Evolutionary conservation across 2,888 invertebrate species (phyloP).

Genomic region (Lepidochrysops patricia): DNA sequence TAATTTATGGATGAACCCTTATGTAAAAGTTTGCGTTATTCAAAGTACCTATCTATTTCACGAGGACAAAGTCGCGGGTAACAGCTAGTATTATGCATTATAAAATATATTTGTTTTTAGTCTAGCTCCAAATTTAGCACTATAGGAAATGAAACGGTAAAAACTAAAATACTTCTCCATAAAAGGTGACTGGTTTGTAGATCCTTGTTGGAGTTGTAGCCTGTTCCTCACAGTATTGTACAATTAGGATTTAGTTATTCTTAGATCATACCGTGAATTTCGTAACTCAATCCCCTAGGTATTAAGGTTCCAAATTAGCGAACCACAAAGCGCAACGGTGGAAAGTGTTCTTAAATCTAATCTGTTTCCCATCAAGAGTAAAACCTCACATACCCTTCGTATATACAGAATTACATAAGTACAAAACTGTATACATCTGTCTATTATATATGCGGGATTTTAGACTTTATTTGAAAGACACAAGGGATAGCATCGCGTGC

Average conservation of each 20-base stretch:
- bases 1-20: too few species aligned
- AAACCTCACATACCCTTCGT: slow-evolving; percentile 28
- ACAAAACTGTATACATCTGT: slow-evolving; percentile 37
- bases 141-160: neutral
- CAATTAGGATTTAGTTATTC: neutral
- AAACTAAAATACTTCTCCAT: neutral
- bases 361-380: slow-evolving; percentile 19
- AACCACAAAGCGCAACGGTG: neutral
- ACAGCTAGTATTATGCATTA: too few species aligned
- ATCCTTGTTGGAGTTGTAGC: neutral
- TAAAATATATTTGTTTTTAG: too few species aligned
- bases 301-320: neutral
- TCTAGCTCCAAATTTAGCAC: neutral
- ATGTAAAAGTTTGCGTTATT: too few species aligned
- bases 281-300: neutral
- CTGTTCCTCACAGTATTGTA: neutral
- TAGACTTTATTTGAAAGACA: slow-evolving; percentile 21
- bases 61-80: too few species aligned
- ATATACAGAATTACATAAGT: slow-evolving; percentile 33
- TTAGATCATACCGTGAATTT: neutral
- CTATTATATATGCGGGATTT: slow-evolving; percentile 24
- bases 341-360: slow-evolving; percentile 15
- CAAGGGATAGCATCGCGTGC: slow-evolving; percentile 20
- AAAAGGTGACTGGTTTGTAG: neutral
- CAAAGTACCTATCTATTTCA: too few species aligned